Evolutionary conservation across 2,113 vertebrate species (phyloP).

Genomic region (Xiphophorus couchianus): DNA sequence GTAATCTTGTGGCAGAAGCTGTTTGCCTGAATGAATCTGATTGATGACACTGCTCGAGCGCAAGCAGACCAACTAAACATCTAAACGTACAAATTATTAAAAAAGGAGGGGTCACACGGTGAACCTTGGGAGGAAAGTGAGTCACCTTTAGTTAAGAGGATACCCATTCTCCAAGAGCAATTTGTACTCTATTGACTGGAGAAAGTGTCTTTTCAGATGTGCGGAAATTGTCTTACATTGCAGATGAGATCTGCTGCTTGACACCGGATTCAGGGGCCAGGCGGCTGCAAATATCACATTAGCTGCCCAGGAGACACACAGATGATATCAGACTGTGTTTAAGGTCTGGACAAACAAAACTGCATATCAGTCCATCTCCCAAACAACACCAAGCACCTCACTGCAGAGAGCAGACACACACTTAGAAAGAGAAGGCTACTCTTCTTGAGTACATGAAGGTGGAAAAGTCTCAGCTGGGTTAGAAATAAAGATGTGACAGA

Average conservation of each 20-base stretch:
- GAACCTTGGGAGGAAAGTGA: slow-evolving; percentile 81
- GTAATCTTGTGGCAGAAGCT: slow-evolving; percentile 86
- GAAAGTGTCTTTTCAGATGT: slow-evolving; percentile 89
- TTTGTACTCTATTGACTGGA: slow-evolving; percentile 97
- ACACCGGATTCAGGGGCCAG: slow-evolving; percentile 80
- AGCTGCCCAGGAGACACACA: slow-evolving; percentile 78
- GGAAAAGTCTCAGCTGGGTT: slow-evolving; percentile 2
- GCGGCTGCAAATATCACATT: slow-evolving; percentile 87
- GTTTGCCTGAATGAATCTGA: slow-evolving; percentile 86
- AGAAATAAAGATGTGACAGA: neutral
- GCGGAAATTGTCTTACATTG: slow-evolving; percentile 97
- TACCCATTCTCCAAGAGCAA: slow-evolving; percentile 89
- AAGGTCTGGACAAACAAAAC: slow-evolving; percentile 76
- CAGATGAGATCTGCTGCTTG: slow-evolving; percentile 94
- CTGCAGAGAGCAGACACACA: neutral
- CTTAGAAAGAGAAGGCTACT: neutral
- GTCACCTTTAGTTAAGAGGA: slow-evolving; percentile 91
- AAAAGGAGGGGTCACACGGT: slow-evolving; percentile 84
- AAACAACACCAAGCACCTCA: slow-evolving; percentile 27
- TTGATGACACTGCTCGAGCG: slow-evolving; percentile 88
- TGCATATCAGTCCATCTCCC: slow-evolving; percentile 84
- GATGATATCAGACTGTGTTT: slow-evolving; percentile 88
- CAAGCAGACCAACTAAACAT: slow-evolving; percentile 89
- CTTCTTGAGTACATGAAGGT: neutral
- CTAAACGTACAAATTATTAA: slow-evolving; percentile 99